These are phyloP conservation scores for Axinella damicornis DNA, from an alignment of 37 sponge, comb jelly and placozoan species.

Conservation along the genomic window DNA sequence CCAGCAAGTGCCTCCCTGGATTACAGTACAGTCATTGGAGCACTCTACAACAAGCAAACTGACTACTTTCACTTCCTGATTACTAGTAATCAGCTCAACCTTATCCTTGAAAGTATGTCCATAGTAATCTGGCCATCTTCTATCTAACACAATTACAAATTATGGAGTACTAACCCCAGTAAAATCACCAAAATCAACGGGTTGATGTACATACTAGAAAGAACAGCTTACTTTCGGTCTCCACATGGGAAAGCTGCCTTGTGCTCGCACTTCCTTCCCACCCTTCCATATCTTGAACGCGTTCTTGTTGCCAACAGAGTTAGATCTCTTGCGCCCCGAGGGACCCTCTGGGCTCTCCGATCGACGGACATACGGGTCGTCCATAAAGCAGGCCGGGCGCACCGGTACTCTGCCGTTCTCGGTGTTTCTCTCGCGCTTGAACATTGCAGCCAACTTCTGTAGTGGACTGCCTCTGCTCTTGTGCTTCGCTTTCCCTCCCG, in stretches of 20 bases:
- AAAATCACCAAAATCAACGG: too few species aligned
- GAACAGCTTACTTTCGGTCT: conserved; percentile 35
- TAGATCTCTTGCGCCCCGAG: neutral
- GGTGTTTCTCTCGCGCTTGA: conserved; percentile 1
- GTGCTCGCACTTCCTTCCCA: conserved; percentile 16
- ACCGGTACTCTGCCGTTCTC: conserved; percentile 32
- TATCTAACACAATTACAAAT: too few species aligned
- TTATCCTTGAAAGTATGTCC: too few species aligned
- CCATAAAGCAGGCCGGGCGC: conserved; percentile 36
- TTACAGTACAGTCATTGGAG: too few species aligned
- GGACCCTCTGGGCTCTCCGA: conserved; percentile 46
- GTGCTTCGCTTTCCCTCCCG: too few species aligned
- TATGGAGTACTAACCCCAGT: too few species aligned
- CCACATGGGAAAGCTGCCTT: conserved; percentile 8
- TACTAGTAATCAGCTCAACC: too few species aligned
- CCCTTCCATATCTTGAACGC: conserved; percentile 2
- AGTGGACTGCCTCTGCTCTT: neutral
- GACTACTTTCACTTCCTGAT: too few species aligned
- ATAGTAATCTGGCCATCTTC: too few species aligned
- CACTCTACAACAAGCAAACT: too few species aligned
- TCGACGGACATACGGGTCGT: neutral
- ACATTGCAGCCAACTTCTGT: conserved; percentile 26
- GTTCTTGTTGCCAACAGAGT: neutral
- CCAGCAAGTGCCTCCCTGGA: too few species aligned
- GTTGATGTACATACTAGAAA: too few species aligned